Percentiles rank a stretch among this genome's conserved stretches.
phyloP scores from a whole-genome alignment of 1,140 invertebrate species.

The Drosophila dunni region DNA sequence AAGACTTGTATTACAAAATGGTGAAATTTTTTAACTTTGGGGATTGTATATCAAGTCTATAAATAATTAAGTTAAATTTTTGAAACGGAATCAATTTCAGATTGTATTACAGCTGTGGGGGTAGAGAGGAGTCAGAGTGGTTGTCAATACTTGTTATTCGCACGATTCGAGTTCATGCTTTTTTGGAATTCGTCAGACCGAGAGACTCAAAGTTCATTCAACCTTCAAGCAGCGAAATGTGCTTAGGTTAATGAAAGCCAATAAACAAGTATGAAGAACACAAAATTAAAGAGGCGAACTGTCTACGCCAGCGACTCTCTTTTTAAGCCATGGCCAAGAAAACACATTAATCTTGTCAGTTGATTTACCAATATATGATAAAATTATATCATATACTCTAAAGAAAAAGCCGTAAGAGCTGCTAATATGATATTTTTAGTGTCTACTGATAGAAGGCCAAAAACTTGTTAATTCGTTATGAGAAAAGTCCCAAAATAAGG shows the following conservation, averaged over 20 bases:
- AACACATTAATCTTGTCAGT: slow-evolving; percentile 42
- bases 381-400: neutral
- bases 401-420: neutral
- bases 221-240: slow-evolving; percentile 51
- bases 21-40: neutral
- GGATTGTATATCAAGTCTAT: too few relatives aligned
- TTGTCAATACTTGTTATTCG: slow-evolving; percentile 5
- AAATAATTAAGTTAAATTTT: neutral
- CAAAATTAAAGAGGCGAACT: slow-evolving; percentile 23
- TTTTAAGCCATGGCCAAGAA: slow-evolving; percentile 11
- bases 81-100: neutral
- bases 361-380: neutral
- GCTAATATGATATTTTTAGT: slow-evolving; percentile 8
- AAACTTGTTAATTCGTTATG: slow-evolving; percentile 23
- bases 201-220: slow-evolving; percentile 61
- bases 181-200: neutral
- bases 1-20: neutral
- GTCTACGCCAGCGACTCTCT: slow-evolving; percentile 20
- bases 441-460: slow-evolving; percentile 10
- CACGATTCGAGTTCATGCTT: neutral
- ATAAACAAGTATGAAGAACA: slow-evolving; percentile 26
- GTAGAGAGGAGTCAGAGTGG: neutral
- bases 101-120: slow-evolving; percentile 12
- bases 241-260: slow-evolving; percentile 54
- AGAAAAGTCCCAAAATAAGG: slow-evolving; percentile 11